Base-by-base conservation (phyloP, 2,797 vertebrate genomes). In the Acanthurus lineatus region DNA sequence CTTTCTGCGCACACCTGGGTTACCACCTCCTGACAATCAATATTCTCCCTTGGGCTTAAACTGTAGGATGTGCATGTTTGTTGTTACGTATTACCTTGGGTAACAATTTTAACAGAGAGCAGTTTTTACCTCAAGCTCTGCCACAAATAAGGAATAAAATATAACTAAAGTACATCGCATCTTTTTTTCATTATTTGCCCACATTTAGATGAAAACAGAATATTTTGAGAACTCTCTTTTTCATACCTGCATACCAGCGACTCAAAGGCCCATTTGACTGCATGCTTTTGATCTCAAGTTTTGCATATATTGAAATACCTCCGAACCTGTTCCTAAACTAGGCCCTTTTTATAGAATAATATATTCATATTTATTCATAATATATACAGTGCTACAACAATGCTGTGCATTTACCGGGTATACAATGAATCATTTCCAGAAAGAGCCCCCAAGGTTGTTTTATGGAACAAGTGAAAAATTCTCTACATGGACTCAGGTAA, bases 321-420 rank as follows among this genome's bases (percentile, higher is more conserved):
- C 62, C 79, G 70, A 85, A 73, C 77, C 51, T 64, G 25, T 40
- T 79, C 53, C 67, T 53, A 83, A 88, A 91, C 85, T 83, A 86
- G 72, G 28, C 32, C 35, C 53, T 88, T 58, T 81, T 87, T 53
- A 73, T 72, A 72, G 66, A 40, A 56, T 76, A 85, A 87, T 81
- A 73, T 87, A 90, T 88, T 90, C 73, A 86, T 76, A 88, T 86
- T 82, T 89, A 86, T 86, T 83, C 76, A 73, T 72, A 79, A 73
- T 61, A 67, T 79, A 76, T 84, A 71, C 35, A 25, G 62, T 69
- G 12, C 62, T 51, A 58, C 63, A 22, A 63, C 54, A 69, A 69
- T 76, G 28, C 59, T 69, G 66, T 67, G 79, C 35, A 86, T 83
- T 77, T 77, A 77, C 67, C 47, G 66, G 63, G 42, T 77, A 56